phyloP scores from a whole-genome alignment of 37 sponge, comb jelly and placozoan genomes.

The Mnemiopsis leidyi region DNA sequence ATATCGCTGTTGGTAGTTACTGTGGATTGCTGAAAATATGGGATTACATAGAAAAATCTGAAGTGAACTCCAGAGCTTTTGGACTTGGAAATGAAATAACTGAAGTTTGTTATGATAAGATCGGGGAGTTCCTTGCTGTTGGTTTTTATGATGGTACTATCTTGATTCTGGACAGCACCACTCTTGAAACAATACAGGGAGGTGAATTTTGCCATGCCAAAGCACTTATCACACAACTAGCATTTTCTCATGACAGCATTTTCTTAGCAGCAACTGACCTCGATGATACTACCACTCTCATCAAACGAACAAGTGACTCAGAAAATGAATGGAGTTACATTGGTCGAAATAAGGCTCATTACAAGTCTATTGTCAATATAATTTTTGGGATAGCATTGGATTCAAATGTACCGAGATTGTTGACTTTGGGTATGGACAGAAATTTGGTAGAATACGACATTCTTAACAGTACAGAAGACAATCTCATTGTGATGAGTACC shows the following conservation, averaged over 20 bases:
- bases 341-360: slow-evolving; percentile 84
- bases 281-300: slow-evolving; percentile 25
- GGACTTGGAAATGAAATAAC: slow-evolving; percentile 56
- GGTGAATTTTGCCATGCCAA: slow-evolving; percentile 76
- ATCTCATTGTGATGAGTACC: slow-evolving; percentile 72
- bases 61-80: not conserved
- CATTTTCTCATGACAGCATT: slow-evolving; percentile 89
- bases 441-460: slow-evolving; percentile 92
- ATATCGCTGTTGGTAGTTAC: slow-evolving; percentile 78
- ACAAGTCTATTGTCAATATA: slow-evolving; percentile 81
- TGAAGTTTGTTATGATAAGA: not conserved
- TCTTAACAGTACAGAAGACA: slow-evolving; percentile 73
- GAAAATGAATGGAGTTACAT: slow-evolving; percentile 73
- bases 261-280: slow-evolving; percentile 88
- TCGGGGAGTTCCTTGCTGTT: slow-evolving; percentile 70
- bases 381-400: slow-evolving; percentile 81
- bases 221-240: slow-evolving; percentile 81
- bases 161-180: slow-evolving; percentile 75
- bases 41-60: slow-evolving; percentile 80
- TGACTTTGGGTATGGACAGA: slow-evolving; percentile 83
- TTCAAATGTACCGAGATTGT: slow-evolving; percentile 72
- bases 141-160: slow-evolving; percentile 86
- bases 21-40: slow-evolving; percentile 86
- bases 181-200: slow-evolving; percentile 72
- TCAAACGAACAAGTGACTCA: slow-evolving; percentile 33